Conservation (phyloP, 2,113 vertebrate species). For the Sebastes schlegelii region DNA sequence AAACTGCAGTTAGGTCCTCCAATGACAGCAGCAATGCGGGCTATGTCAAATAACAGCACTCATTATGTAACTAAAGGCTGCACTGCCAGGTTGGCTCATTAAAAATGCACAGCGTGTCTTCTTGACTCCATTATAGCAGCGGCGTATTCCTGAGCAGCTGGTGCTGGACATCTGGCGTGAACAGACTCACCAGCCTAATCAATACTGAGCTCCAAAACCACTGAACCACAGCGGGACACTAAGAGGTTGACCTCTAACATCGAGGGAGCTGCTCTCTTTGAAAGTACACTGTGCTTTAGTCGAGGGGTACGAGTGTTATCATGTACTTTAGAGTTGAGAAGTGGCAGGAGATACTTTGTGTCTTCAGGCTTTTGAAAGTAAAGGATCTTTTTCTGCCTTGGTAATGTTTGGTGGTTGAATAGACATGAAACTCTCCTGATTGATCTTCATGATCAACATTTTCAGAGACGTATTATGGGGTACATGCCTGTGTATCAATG, state of each 20-base stretch:
- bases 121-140: conserved; percentile 27
- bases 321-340: background rate
- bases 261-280: conserved; percentile 22
- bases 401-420: background rate
- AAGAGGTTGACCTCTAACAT: conserved; percentile 42
- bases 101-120: conserved; percentile 31
- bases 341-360: background rate
- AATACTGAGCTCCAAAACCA: conserved; percentile 41
- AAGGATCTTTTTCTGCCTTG: background rate
- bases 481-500: no score
- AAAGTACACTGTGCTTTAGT: conserved; percentile 6
- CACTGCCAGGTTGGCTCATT: conserved; percentile 36
- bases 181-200: conserved; percentile 54
- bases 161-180: conserved; percentile 58
- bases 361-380: background rate
- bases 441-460: background rate
- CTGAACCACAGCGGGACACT: conserved; percentile 17
- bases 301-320: conserved; percentile 5
- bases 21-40: background rate
- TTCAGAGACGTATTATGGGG: background rate
- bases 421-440: background rate
- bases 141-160: conserved; percentile 52
- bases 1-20: background rate
- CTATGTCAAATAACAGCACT: background rate
- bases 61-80: conserved; percentile 33